phyloP scores from a whole-genome alignment of 2,888 invertebrate genomes.

The Amphipoea oculea region DNA sequence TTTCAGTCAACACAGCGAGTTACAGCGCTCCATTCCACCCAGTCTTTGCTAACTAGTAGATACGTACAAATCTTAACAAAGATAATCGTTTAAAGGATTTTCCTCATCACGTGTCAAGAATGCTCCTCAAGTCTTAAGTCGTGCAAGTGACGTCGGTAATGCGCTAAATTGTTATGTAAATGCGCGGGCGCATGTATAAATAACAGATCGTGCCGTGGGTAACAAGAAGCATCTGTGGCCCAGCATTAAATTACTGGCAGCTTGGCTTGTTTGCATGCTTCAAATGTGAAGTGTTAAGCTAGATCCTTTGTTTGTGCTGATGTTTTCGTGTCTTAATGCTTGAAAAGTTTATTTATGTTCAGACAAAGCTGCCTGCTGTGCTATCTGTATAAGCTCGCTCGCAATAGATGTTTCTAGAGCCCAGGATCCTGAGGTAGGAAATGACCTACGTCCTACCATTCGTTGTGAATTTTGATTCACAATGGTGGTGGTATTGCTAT shows the following conservation, averaged over 20 bases:
- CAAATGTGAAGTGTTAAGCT: constrained; percentile 8
- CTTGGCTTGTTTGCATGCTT: constrained; percentile 8
- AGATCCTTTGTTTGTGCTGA: constrained; percentile 12
- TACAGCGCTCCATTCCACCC: neutral
- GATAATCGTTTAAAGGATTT: constrained; percentile 55
- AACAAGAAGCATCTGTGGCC: constrained; percentile 43
- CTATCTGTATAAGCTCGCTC: neutral
- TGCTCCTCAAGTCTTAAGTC: constrained; percentile 42
- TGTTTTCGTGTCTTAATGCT: neutral
- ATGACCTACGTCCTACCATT: neutral
- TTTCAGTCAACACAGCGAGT: neutral
- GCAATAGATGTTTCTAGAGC: neutral
- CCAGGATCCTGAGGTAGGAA: neutral
- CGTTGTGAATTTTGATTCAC: neutral
- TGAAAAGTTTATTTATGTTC: constrained; percentile 17
- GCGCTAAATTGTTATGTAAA: constrained; percentile 69
- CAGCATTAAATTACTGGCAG: constrained; percentile 33
- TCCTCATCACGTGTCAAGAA: constrained; percentile 53
- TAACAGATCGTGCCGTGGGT: constrained; percentile 55
- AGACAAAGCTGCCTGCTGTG: neutral
- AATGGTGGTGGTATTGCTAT: neutral
- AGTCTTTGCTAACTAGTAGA: neutral
- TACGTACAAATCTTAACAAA: constrained; percentile 37
- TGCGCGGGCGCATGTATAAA: constrained; percentile 47
- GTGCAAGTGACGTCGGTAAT: constrained; percentile 56